A percentile compares a stretch with the other conserved stretches of the same genome.
These are phyloP conservation scores for Drosophila picticornis DNA, from an alignment of 2,888 invertebrate genomes.

Conservation along the genomic window DNA sequence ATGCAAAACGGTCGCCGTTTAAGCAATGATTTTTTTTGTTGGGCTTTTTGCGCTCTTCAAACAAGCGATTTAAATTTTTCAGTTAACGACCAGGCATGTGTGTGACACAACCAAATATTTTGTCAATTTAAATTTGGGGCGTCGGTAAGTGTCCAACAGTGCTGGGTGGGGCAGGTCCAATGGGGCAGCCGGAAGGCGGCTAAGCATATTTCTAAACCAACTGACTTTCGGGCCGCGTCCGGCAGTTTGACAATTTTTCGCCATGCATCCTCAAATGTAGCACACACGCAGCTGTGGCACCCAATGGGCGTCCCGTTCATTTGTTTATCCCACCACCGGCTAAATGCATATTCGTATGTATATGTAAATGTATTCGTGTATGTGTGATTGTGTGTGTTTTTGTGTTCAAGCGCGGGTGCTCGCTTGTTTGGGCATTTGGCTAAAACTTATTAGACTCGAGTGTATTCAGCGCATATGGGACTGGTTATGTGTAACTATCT, in stretches of 20 bases:
- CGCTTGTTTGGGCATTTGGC: constrained; percentile 67
- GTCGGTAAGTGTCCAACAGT: constrained; percentile 20
- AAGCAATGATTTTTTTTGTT: constrained; percentile 28
- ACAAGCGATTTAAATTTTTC: constrained; percentile 51
- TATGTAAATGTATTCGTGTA: constrained; percentile 1
- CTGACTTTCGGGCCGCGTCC: constrained; percentile 71
- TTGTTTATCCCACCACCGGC: constrained; percentile 66
- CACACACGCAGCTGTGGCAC: constrained; percentile 68
- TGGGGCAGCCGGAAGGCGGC: constrained; percentile 45
- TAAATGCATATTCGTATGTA: constrained; percentile 16
- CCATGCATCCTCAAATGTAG: constrained; percentile 64
- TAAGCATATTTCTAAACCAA: constrained; percentile 72
- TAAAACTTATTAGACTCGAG: constrained; percentile 80
- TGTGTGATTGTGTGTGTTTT: constrained; percentile 11
- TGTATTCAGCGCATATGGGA: constrained; percentile 73
- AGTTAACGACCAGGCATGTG: constrained; percentile 35
- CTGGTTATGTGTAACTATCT: constrained; percentile 54
- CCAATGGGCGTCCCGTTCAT: constrained; percentile 61
- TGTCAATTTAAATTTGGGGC: constrained; percentile 76
- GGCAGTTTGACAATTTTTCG: constrained; percentile 76
- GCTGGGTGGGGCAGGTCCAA: constrained; percentile 1
- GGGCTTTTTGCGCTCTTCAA: background rate
- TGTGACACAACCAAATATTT: constrained; percentile 69
- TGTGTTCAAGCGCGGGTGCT: constrained; percentile 33
- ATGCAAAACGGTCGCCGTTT: constrained; percentile 22